Percentiles rank a stretch among this genome's conserved stretches.
phyloP scores from a whole-genome alignment of 2,797 vertebrate genomes.

The Botia kubotai region DNA sequence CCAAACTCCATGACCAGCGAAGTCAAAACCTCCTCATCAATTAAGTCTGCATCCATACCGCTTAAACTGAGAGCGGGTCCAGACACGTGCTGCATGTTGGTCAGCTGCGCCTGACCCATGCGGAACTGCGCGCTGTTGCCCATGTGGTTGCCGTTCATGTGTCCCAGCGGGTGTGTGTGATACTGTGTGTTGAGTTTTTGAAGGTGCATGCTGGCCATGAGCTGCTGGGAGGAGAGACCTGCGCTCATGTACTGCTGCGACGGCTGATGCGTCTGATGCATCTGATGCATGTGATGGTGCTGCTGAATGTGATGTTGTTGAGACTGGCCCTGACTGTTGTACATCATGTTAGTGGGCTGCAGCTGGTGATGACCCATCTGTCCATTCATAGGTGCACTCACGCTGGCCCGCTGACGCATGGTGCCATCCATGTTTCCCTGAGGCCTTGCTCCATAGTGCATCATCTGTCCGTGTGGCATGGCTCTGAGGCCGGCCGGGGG shows the following conservation, averaged over 20 bases:
- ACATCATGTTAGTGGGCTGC: constrained; percentile 84
- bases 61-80: constrained; percentile 83
- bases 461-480: constrained; percentile 80
- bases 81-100: constrained; percentile 85
- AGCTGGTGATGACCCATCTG: constrained; percentile 86
- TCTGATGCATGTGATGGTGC: constrained; percentile 73
- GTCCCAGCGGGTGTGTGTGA: constrained; percentile 84
- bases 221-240: constrained; percentile 81
- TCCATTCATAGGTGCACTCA: constrained; percentile 79
- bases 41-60: constrained; percentile 91
- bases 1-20: constrained; percentile 93
- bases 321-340: constrained; percentile 77
- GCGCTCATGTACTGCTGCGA: constrained; percentile 78
- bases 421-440: constrained; percentile 82
- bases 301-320: constrained; percentile 76
- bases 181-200: constrained; percentile 93
- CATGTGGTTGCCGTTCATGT: constrained; percentile 81
- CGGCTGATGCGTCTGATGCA: constrained; percentile 62
- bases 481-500: constrained; percentile 80
- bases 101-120: constrained; percentile 79
- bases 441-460: constrained; percentile 82
- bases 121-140: constrained; percentile 78
- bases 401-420: constrained; percentile 82
- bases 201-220: constrained; percentile 93
- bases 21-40: constrained; percentile 95